phyloP scores from a whole-genome alignment of 2,888 invertebrate species.

The Prenolepis imparis region DNA sequence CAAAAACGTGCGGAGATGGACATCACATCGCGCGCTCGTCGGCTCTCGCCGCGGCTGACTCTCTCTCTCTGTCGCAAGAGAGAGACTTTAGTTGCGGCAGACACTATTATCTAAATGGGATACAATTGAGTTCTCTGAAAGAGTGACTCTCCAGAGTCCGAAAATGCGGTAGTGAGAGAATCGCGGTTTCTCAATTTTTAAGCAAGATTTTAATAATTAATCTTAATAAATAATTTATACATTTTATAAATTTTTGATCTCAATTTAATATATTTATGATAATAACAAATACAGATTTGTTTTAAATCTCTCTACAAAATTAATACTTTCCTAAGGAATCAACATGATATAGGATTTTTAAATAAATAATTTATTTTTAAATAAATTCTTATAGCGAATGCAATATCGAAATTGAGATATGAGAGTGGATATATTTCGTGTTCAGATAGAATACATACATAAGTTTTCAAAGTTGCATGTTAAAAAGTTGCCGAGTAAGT shows the following conservation, averaged over 20 bases:
- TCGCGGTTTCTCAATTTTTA: neutral
- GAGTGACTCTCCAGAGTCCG: neutral
- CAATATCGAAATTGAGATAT: neutral
- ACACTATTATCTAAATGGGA: constrained; percentile 47
- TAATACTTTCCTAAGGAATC: neutral
- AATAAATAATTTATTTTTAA: no score
- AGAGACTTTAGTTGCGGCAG: constrained; percentile 47
- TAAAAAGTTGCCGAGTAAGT: constrained; percentile 23
- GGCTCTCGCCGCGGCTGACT: constrained; percentile 27
- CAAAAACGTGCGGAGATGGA: constrained; percentile 56
- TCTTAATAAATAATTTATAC: neutral
- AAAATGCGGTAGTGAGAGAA: constrained; percentile 20
- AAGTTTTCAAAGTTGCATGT: neutral
- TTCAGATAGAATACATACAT: neutral
- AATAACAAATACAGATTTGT: neutral
- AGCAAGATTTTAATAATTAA: neutral
- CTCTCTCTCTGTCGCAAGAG: constrained; percentile 41
- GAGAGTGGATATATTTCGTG: neutral
- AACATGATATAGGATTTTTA: neutral
- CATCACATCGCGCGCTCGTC: constrained; percentile 38
- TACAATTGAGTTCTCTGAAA: constrained; percentile 6
- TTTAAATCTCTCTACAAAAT: neutral
- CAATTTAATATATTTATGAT: neutral
- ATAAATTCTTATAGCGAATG: neutral
- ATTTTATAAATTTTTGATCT: neutral